Evolutionary conservation across 64 coral and sea anemone genomes (phyloP).

Genomic region (Montipora foliosa): DNA sequence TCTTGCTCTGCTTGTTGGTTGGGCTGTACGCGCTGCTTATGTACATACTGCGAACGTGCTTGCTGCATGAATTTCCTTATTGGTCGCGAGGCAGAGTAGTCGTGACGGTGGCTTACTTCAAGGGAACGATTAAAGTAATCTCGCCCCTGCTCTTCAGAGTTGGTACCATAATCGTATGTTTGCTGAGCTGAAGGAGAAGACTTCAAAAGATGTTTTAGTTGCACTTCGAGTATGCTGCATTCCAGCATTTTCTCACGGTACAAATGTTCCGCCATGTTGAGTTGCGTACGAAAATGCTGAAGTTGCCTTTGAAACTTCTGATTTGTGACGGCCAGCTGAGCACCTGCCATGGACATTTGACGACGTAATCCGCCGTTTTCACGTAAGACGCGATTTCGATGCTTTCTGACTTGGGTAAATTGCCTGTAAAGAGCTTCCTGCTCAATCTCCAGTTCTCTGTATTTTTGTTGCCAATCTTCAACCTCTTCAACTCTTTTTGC

Average conservation of each 20-base stretch:
- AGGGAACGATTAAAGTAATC: conserved; percentile 24
- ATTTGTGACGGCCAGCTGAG: conserved; percentile 92
- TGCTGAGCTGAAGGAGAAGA: conserved; percentile 32
- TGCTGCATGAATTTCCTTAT: neutral
- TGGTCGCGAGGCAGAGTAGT: neutral
- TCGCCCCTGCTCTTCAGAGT: conserved; percentile 23
- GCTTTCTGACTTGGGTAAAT: conserved; percentile 91
- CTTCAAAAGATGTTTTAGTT: conserved; percentile 88
- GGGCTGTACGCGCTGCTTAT: conserved; percentile 14
- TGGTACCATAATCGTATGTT: conserved; percentile 22
- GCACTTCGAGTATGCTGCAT: conserved; percentile 91
- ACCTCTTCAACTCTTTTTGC: neutral
- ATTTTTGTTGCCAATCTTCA: conserved; percentile 45
- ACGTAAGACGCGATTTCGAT: conserved; percentile 89
- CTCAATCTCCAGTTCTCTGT: conserved; percentile 44
- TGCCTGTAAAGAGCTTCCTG: conserved; percentile 57
- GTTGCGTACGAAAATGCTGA: conserved; percentile 81
- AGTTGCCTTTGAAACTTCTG: conserved; percentile 88
- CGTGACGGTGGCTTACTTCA: conserved; percentile 18
- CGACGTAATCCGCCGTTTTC: conserved; percentile 93
- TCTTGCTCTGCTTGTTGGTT: neutral
- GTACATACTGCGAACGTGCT: neutral
- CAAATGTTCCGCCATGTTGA: conserved; percentile 83
- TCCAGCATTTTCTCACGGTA: conserved; percentile 97
- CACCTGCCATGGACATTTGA: conserved; percentile 92